Percentiles rank a stretch among this genome's conserved stretches.
phyloP scores from a whole-genome alignment of 2,797 vertebrate genomes.

The Anguilla pacifica region DNA sequence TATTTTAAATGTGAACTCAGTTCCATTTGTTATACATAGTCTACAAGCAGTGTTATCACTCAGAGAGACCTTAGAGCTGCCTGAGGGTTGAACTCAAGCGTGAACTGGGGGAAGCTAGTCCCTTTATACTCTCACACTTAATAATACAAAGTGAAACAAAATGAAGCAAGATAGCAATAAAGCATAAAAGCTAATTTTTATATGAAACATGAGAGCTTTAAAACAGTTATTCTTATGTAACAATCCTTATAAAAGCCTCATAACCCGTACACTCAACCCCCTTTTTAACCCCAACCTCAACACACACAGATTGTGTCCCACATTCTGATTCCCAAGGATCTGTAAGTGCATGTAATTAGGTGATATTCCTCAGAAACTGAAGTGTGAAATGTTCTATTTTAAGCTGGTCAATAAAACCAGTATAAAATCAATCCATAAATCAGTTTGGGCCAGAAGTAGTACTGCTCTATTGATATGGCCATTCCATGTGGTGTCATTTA shows the following conservation, averaged over 20 bases:
- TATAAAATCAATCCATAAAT: not conserved
- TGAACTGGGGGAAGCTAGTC: not conserved
- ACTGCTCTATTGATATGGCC: not conserved
- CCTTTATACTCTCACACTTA: not conserved
- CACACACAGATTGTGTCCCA: no score
- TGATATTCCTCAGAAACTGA: not conserved
- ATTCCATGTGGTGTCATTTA: not conserved
- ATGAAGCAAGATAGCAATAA: not conserved
- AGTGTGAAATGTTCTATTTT: not conserved
- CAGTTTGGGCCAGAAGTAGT: not conserved
- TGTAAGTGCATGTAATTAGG: not conserved
- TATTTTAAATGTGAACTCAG: not conserved
- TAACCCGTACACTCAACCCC: no score
- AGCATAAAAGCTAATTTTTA: not conserved
- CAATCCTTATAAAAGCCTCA: no score
- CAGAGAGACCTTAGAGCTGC: not conserved
- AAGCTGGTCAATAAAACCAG: not conserved
- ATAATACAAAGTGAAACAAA: constrained; percentile 1
- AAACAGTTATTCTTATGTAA: not conserved
- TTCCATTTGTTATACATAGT: not conserved
- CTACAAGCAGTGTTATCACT: not conserved
- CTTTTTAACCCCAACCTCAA: no score
- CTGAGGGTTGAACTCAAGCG: not conserved
- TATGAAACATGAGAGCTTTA: not conserved
- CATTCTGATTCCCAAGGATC: not conserved